These are phyloP conservation scores for Anthonomus grandis DNA, from an alignment of 1,140 invertebrate genomes.

Conservation along the genomic window DNA sequence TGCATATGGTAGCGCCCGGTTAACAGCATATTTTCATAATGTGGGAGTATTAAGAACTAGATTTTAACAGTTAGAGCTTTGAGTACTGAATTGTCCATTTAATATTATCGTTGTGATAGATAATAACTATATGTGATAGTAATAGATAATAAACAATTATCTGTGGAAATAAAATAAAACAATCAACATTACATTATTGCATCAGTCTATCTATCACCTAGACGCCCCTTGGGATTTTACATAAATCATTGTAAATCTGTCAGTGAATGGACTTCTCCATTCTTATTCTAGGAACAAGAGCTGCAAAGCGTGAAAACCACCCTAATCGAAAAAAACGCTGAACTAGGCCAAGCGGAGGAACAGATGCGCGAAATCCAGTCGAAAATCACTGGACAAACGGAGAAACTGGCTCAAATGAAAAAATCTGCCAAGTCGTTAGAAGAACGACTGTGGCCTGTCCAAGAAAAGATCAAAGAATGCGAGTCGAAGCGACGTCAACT, in stretches of 20 bases:
- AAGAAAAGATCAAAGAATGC: slow-evolving; percentile 44
- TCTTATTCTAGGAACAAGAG: slow-evolving; percentile 35
- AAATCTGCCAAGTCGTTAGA: slow-evolving; percentile 43
- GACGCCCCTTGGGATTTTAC: not conserved
- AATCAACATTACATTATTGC: too few species aligned
- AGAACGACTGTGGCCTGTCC: slow-evolving; percentile 44
- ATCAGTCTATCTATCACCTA: too few species aligned
- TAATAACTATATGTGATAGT: too few species aligned
- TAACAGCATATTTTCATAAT: too few species aligned
- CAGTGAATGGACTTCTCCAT: not conserved
- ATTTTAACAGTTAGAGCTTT: too few species aligned
- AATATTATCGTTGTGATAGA: too few species aligned
- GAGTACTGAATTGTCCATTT: too few species aligned
- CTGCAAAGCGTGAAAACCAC: slow-evolving; percentile 44
- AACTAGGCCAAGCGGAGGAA: slow-evolving; percentile 39
- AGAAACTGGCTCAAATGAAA: slow-evolving; percentile 44
- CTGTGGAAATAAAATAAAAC: too few species aligned
- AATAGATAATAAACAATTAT: too few species aligned
- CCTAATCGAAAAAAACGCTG: slow-evolving; percentile 31
- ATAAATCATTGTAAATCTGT: not conserved
- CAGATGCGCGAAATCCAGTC: slow-evolving; percentile 40
- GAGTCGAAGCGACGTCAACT: slow-evolving; percentile 40
- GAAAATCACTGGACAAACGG: slow-evolving; percentile 34
- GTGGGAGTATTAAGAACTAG: too few species aligned
- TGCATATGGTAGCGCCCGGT: too few species aligned